Evolutionary conservation across 37 sponge, comb jelly and placozoan species (phyloP), one percentile per base, ranked within the genome.

Genomic region (Amphimedon queenslandica): DNA sequence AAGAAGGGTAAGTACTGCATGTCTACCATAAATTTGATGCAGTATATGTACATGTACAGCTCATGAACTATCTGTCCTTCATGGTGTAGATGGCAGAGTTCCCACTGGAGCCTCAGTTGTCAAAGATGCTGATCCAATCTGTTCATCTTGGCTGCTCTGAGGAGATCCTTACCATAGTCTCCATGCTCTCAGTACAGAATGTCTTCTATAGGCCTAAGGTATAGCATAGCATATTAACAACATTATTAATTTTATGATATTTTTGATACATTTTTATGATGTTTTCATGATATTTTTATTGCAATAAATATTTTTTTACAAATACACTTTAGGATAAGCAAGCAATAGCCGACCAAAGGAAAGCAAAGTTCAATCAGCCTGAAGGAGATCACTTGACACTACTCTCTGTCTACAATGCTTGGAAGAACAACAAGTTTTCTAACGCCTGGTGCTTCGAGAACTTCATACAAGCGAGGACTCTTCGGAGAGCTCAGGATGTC

Each of bases 311-410:
- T 39, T 4, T 67, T 34, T 36, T 36, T 6, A 33, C 30, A 6
- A 5, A 11, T 67, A 3, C 33, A 34, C 37, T 0, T 2, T 64
- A 90, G 86, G 99, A 97, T 40, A 97, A 94, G 82, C 99, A 94
- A 58, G 88, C 94, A 20, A 58, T 94, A 11, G 99, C 99, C 2
- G 99, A 97, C 68, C 94, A 97, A 75, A 69, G 85, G 40, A 94
- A 94, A 69, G 95, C 99, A 3, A 91, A 94, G 57, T 97, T 97
- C 69, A 92, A 91, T 47, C 94, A 94, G 64, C 88, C 99, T 28
- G 99, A 94, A 55, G 99, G 99, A 11, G 99, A 97, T 73, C 99
- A 94, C 64, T 81, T 97, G 39, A 97, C 99, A 4, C 77, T 97
- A 33, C 85, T 97, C 30, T 82, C 94, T 25, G 95, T 97, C 37